Evolutionary conservation across 2,797 vertebrate species (phyloP).

Genomic region (Acanthornis magna): DNA sequence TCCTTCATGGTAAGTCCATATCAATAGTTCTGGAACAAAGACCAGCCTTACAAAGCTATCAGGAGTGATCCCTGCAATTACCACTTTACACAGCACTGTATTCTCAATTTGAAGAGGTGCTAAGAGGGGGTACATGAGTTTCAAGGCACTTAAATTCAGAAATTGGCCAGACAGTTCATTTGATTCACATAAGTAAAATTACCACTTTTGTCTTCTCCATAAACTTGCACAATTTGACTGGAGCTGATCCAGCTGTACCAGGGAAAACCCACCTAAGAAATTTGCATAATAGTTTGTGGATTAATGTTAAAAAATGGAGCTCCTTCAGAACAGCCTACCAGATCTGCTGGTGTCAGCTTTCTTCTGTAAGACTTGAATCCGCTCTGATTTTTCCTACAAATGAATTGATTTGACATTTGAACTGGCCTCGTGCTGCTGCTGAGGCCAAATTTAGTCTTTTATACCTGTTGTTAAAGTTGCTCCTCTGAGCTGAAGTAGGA

Average conservation of each 20-base stretch:
- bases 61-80: background rate
- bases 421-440: background rate
- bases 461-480: background rate
- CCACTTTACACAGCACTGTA: background rate
- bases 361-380: background rate
- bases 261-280: background rate
- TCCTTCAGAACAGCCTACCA: background rate
- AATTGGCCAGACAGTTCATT: background rate
- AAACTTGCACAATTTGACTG: background rate
- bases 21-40: background rate
- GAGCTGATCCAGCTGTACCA: background rate
- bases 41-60: background rate
- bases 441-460: background rate
- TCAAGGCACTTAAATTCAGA: background rate
- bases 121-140: background rate
- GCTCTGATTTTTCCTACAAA: background rate
- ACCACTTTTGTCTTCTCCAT: background rate
- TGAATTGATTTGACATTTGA: background rate
- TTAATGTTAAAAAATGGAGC: background rate
- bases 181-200: background rate
- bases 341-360: background rate
- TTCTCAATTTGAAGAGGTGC: background rate
- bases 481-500: background rate
- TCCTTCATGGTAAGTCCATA: background rate
- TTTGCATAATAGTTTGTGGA: background rate